phyloP scores from a whole-genome alignment of 2,888 invertebrate genomes.

The Penaeus monodon region DNA sequence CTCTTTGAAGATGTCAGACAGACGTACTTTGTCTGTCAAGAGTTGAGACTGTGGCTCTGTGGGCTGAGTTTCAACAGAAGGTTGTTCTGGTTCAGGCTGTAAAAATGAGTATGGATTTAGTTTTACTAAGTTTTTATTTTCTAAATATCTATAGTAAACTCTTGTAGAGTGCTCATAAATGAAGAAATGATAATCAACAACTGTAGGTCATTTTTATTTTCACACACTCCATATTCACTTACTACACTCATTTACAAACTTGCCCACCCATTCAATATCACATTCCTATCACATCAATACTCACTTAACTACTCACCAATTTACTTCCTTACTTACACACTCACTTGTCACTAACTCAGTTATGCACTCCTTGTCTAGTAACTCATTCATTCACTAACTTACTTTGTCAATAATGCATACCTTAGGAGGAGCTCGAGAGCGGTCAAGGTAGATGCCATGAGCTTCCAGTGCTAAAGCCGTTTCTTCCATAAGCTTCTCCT shows the following conservation, averaged over 20 bases:
- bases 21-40: constrained; percentile 11
- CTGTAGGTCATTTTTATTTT: too few relatives aligned
- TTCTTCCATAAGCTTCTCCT: constrained; percentile 53
- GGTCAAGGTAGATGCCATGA: constrained; percentile 53
- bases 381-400: not conserved
- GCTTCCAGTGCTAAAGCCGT: constrained; percentile 51
- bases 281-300: too few relatives aligned
- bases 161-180: too few relatives aligned
- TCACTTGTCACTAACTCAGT: too few relatives aligned
- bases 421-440: constrained; percentile 41
- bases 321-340: too few relatives aligned
- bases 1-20: constrained; percentile 40
- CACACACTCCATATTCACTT: too few relatives aligned
- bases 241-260: too few relatives aligned
- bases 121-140: too few relatives aligned
- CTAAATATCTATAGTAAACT: too few relatives aligned
- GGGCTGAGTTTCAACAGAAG: not conserved
- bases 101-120: not conserved
- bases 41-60: not conserved
- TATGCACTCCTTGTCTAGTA: not conserved
- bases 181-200: too few relatives aligned
- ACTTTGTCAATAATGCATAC: constrained; percentile 17
- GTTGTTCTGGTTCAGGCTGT: constrained; percentile 26
- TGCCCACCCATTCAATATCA: too few relatives aligned
- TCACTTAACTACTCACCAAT: too few relatives aligned